These are phyloP conservation scores for Equus quagga DNA, from an alignment of 2,113 vertebrate genomes.

Conservation along the genomic window DNA sequence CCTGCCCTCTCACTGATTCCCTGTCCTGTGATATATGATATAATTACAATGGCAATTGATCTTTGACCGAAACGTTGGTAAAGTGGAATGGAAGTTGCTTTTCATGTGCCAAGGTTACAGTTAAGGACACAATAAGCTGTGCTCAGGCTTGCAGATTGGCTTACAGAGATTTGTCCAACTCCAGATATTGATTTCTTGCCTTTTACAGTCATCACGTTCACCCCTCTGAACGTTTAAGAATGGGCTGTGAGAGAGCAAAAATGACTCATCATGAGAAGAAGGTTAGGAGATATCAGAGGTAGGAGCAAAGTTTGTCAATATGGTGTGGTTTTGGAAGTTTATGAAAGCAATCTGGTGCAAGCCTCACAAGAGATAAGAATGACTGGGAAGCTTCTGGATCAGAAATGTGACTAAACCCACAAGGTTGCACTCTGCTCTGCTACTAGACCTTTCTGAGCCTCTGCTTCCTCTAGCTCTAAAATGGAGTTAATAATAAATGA, in stretches of 20 bases:
- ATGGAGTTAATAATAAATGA: slow-evolving; percentile 31
- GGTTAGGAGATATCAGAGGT: not conserved
- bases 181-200: slow-evolving; percentile 60
- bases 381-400: not conserved
- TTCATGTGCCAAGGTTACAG: slow-evolving; percentile 71
- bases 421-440: not conserved
- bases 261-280: not conserved
- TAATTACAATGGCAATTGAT: slow-evolving; percentile 85
- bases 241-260: not conserved
- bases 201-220: not conserved
- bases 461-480: not conserved
- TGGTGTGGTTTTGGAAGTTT: not conserved
- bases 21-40: slow-evolving; percentile 74
- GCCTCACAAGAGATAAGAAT: not conserved
- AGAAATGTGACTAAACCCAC: not conserved
- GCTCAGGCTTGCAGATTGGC: slow-evolving; percentile 30
- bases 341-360: not conserved
- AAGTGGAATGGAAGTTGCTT: slow-evolving; percentile 76
- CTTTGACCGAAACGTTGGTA: slow-evolving; percentile 83
- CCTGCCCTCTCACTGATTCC: slow-evolving; percentile 58
- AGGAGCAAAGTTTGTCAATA: not conserved
- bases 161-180: slow-evolving; percentile 60
- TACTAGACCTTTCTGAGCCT: not conserved
- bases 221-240: not conserved
- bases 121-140: slow-evolving; percentile 65